Percentiles rank a stretch among this genome's conserved stretches.
phyloP scores from a whole-genome alignment of 1,140 invertebrate species.

The Euglossa dilemma region DNA sequence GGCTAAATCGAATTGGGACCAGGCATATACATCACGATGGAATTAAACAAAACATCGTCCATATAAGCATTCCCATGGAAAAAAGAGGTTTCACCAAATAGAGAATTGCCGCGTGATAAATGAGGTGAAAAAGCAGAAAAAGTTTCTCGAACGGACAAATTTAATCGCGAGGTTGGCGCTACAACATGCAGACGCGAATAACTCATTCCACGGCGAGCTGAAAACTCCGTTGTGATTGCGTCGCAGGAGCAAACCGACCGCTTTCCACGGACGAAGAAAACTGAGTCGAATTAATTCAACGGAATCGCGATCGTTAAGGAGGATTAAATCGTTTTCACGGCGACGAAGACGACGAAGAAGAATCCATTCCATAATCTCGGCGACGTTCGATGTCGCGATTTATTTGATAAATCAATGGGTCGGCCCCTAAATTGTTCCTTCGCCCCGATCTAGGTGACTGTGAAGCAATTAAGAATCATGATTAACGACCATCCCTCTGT shows the following conservation, averaged over 20 bases:
- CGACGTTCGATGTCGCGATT: constrained; percentile 57
- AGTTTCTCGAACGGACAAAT: constrained; percentile 10
- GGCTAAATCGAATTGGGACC: too few species aligned
- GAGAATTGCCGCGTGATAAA: not conserved
- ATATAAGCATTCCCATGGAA: not conserved
- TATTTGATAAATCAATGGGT: constrained; percentile 71
- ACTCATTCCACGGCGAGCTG: not conserved
- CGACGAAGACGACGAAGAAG: constrained; percentile 32
- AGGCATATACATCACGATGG: too few species aligned
- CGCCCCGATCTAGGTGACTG: constrained; percentile 55
- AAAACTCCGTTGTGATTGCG: constrained; percentile 23
- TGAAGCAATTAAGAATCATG: constrained; percentile 71
- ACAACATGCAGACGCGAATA: constrained; percentile 1
- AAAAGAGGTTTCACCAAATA: not conserved
- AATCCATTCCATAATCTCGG: constrained; percentile 53
- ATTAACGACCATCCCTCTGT: constrained; percentile 63
- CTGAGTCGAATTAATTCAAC: constrained; percentile 35
- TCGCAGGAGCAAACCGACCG: constrained; percentile 4
- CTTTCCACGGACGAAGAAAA: not conserved
- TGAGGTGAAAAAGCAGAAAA: not conserved
- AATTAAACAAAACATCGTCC: not conserved
- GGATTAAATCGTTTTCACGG: constrained; percentile 58
- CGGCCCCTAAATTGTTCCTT: constrained; percentile 65
- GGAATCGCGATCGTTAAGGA: constrained; percentile 60
- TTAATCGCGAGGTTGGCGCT: not conserved